A percentile compares a stretch with the other conserved stretches of the same genome.
Conservation (phyloP, 92 coral and sea anemone genomes). For the Paragorgia papillata region DNA sequence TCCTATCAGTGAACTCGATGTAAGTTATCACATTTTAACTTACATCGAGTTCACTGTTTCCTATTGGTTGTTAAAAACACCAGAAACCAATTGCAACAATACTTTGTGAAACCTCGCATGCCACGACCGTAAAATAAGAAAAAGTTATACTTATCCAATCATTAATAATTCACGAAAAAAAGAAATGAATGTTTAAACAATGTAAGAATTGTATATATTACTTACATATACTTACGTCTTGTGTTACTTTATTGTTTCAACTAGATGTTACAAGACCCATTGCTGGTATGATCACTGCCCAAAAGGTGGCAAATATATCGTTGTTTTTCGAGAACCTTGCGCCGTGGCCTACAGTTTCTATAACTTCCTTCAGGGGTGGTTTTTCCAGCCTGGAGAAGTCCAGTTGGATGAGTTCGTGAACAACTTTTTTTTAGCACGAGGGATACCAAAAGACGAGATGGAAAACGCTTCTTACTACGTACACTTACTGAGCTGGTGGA, state of each 20-base stretch:
- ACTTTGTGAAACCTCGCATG: too few species aligned
- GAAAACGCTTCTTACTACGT: conserved; percentile 32
- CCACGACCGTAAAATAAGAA: too few species aligned
- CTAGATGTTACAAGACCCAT: conserved; percentile 32
- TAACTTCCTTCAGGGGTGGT: conserved; percentile 7
- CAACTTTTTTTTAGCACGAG: background rate
- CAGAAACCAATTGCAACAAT: too few species aligned
- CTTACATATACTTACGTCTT: too few species aligned
- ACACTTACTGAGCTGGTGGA: conserved; percentile 62
- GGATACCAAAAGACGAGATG: conserved; percentile 23
- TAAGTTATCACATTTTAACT: too few species aligned
- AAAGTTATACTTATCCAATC: too few species aligned
- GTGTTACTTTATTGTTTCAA: background rate
- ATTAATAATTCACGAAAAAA: too few species aligned
- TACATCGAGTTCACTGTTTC: too few species aligned
- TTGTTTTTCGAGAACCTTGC: conserved; percentile 32
- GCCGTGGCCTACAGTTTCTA: background rate
- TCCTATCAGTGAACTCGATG: too few species aligned
- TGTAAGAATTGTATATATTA: too few species aligned
- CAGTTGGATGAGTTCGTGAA: conserved; percentile 10
- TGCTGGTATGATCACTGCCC: conserved; percentile 8
- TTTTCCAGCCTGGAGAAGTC: conserved; percentile 29
- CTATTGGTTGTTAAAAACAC: too few species aligned
- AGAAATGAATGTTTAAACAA: too few species aligned
- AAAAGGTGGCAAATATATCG: conserved; percentile 29